Evolutionary conservation across 2,888 invertebrate genomes (phyloP), one percentile per base, ranked within the genome.

Genomic region (Gasteruption jaculator): DNA sequence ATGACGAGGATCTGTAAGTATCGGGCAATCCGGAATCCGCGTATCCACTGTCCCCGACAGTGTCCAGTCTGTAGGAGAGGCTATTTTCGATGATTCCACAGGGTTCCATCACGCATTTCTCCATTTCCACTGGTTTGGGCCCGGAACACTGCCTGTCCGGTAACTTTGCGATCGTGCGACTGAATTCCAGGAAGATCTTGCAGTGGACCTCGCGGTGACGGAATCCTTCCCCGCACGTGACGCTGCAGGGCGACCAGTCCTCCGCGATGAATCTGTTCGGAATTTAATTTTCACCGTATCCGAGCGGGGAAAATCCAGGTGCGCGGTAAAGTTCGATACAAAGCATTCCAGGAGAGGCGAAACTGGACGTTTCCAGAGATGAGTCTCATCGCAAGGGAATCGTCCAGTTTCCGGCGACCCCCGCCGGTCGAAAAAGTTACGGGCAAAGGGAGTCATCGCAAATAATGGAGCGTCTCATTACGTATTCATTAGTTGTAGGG

Each of bases 111-210:
- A 81, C 80, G 61, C 94, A 95, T 58, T 83, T 76, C 63, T 92
- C 91, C 0, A 81, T 82, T 53, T 88, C 86, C 0, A 79, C 68
- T 0, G 94, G 93, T 62, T 90, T 91, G 0, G 82, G 82, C 0
- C 91, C 92, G 56, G 85, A 81, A 65, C 95, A 95, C 62, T 92
- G 85, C 38, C 81, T 80, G 63, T 94, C 92, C 1, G 92, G 91
- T 7, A 94, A 75, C 53, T 86, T 88, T 4, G 90, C 91, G 38
- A 91, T 85, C 1, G 91, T 91, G 53, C 86, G 79, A 42, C 92
- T 90, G 71, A 92, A 93, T 70, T 92, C 91, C 47, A 95, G 75
- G 72, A 89, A 93, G 58, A 95, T 93, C 75, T 91, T 91, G 74
- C 97, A 97, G 56, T 87, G 83, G n/a, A 93, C 93, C 56, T 85